Evolutionary conservation across 1,140 invertebrate genomes (phyloP), one percentile per base, ranked within the genome.

Genomic region (Ephestia elutella): DNA sequence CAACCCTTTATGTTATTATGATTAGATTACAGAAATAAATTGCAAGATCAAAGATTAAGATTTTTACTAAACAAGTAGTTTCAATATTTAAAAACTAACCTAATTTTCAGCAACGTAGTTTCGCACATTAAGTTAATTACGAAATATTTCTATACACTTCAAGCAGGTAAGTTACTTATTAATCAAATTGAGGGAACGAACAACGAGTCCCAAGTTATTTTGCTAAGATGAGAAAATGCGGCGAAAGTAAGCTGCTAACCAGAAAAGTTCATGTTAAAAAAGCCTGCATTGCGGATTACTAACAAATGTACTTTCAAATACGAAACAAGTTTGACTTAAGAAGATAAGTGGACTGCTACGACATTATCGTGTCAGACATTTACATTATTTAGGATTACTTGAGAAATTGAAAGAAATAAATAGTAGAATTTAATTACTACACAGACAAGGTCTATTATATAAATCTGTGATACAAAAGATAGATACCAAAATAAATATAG

Each of bases 21-120:
- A n/a, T n/a, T n/a, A n/a, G n/a, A n/a, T n/a, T n/a, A n/a, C n/a
- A n/a, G n/a, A n/a, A n/a, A n/a, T n/a, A n/a, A n/a, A n/a, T n/a
- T n/a, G n/a, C n/a, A n/a, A n/a, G n/a, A n/a, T n/a, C n/a, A n/a
- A n/a, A n/a, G n/a, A n/a, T n/a, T n/a, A n/a, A n/a, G n/a, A n/a
- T n/a, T n/a, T n/a, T n/a, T n/a, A n/a, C n/a, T n/a, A n/a, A n/a
- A n/a, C n/a, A n/a, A n/a, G n/a, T n/a, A n/a, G n/a, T n/a, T n/a
- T n/a, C n/a, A n/a, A n/a, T n/a, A n/a, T n/a, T n/a, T n/a, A n/a
- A n/a, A n/a, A n/a, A n/a, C n/a, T n/a, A n/a, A n/a, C n/a, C n/a
- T n/a, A 25, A 7, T 60, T 57, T 51, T 53, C 35, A 10, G 50
- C 20, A 17, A 21, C 57, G 49, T 49, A 11, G 10, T 35, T 9